Conservation (phyloP, 2,797 vertebrate genomes). For the Tangara arthus region DNA sequence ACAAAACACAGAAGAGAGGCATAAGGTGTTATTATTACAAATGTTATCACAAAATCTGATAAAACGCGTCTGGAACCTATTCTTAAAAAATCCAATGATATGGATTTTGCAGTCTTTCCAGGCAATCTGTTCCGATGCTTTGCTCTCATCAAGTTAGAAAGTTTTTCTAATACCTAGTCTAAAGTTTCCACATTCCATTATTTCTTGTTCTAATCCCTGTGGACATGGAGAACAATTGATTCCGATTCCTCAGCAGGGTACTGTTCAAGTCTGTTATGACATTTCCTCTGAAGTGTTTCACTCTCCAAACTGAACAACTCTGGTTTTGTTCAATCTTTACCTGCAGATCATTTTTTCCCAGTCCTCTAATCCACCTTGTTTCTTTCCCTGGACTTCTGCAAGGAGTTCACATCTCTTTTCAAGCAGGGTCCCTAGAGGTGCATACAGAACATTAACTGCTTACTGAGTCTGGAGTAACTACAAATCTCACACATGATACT, state of each 20-base stretch:
- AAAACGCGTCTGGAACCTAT: conserved; percentile 31
- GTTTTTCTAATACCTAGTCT: conserved; percentile 22
- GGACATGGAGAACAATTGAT: conserved; percentile 25
- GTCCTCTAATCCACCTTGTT: neutral
- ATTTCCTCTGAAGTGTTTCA: conserved; percentile 20
- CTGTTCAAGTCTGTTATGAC: conserved; percentile 5
- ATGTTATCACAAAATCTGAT: conserved; percentile 8
- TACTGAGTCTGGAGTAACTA: neutral
- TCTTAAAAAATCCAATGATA: conserved; percentile 48
- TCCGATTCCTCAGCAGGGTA: neutral
- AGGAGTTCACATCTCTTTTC: neutral
- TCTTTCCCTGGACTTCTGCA: neutral
- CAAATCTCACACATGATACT: neutral
- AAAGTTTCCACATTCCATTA: conserved; percentile 38
- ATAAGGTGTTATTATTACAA: neutral
- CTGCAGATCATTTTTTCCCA: conserved; percentile 8
- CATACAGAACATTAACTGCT: neutral
- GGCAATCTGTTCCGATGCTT: neutral
- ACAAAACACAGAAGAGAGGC: neutral
- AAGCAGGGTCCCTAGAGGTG: neutral
- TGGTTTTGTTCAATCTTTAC: conserved; percentile 2
- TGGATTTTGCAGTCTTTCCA: conserved; percentile 41
- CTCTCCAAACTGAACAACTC: neutral
- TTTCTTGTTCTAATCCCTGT: conserved; percentile 29
- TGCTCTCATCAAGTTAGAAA: conserved; percentile 12